Evolutionary conservation across 2,113 vertebrate genomes (phyloP).

Genomic region (Neogobius melanostomus): DNA sequence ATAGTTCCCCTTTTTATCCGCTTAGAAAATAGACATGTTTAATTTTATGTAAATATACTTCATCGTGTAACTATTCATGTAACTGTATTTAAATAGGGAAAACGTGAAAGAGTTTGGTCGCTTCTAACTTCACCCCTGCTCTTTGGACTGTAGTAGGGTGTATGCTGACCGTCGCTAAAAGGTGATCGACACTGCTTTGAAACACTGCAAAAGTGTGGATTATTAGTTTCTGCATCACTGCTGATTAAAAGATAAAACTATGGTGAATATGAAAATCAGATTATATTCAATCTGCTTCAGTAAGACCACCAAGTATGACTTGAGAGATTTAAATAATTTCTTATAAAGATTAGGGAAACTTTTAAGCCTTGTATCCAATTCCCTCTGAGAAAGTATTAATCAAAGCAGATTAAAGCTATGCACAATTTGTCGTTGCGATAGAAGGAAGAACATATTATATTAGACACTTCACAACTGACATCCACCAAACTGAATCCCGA

Average conservation of each 20-base stretch:
- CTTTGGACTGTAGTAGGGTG: too few relatives aligned
- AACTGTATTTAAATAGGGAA: too few relatives aligned
- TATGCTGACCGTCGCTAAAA: not conserved
- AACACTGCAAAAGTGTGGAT: not conserved
- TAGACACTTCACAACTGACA: slow-evolving; percentile 50
- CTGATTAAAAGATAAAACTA: slow-evolving; percentile 41
- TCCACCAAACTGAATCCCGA: slow-evolving; percentile 21
- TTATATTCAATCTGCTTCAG: slow-evolving; percentile 16
- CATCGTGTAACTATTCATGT: too few relatives aligned
- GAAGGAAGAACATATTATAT: slow-evolving; percentile 38
- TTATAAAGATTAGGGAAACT: slow-evolving; percentile 25
- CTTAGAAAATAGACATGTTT: too few relatives aligned
- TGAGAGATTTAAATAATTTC: slow-evolving; percentile 61
- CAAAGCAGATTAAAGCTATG: slow-evolving; percentile 63
- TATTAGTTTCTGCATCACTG: slow-evolving; percentile 38
- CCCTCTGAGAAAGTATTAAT: slow-evolving; percentile 65
- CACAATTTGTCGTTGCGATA: slow-evolving; percentile 59
- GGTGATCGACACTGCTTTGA: not conserved
- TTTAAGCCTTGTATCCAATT: slow-evolving; percentile 66
- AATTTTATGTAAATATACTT: too few relatives aligned
- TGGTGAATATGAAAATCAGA: slow-evolving; percentile 44
- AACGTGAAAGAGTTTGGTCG: too few relatives aligned
- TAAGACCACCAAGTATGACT: slow-evolving; percentile 34
- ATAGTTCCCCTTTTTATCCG: too few relatives aligned
- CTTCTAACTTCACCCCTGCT: too few relatives aligned